Base-by-base conservation (phyloP, 1,140 invertebrate genomes). In the Homalodisca vitripennis region DNA sequence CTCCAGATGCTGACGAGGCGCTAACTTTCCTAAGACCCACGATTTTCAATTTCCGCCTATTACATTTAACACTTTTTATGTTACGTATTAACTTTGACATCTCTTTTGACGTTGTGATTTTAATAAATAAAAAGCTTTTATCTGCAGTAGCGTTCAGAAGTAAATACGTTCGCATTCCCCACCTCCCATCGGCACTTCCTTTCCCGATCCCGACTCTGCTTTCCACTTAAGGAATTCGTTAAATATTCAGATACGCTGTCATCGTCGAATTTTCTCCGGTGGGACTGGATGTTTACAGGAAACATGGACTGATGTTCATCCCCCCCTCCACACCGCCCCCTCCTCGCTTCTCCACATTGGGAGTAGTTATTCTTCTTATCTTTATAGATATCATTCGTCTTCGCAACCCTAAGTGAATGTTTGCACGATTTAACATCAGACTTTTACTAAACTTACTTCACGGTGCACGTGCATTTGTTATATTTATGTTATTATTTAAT, bases 181-280 rank as follows among this genome's bases (percentile, higher is more conserved):
- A 3, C 48, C 13, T 20, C 48, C 6, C 22, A 53, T 53, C 48
- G 48, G 6, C 48, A 22, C 12, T 24, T 53, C 3, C 12, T 24
- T 12, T 53, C 48, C 48, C 48, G 48, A 53, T 22, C 12, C 3
- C 48, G 6, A 24, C 13, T 24, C 48, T 6, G 12, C 22, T 53
- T 53, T 53, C 48, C 48, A 53, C 48, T 53, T 53, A 53, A 41
- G 48, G 48, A 12, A 22, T 22, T 53, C 48, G 20, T 53, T 53
- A 53, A 53, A 53, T 3, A 53, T 53, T 53, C 48, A 53, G 22
- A 53, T 24, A 12, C 6, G 48, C 48, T 53, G 48, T 53, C 48
- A 53, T 22, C 48, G 22, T 12, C 48, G 22, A 41, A 41, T 41
- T 41, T 41, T 41, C 34, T 17, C 34, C 34, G 34, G 34, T 41